Base-by-base conservation (phyloP, 2,888 invertebrate genomes). In the Eudemis profundana region DNA sequence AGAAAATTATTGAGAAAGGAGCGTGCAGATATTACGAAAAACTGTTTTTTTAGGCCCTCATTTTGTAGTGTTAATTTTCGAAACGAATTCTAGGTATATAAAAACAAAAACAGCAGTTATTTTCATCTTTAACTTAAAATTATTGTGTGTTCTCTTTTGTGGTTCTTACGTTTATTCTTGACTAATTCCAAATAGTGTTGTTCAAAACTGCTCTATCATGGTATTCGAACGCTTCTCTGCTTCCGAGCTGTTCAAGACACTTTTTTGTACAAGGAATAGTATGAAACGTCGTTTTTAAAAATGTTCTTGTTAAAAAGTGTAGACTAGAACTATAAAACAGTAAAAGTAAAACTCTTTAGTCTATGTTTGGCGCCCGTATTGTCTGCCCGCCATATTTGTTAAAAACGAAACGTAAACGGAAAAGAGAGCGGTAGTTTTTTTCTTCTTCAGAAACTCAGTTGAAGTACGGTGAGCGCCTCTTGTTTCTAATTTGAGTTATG, bases 381-480 rank as follows among this genome's bases (percentile, higher is more conserved):
- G 66, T 63, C 67, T 71, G 69, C 65, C 60, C 86, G 90, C 88
- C 88, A 89, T 89, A 81, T 87, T 88, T 79, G 76, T 75, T 85
- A 78, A 83, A 87, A 86, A 85, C 86, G 86, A 87, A 86, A 87
- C 87, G 86, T 82, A 85, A 88, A 83, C 86, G 85, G 85, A 85
- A 85, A 85, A 86, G 87, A 86, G 87, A 89, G 85, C 83, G 81
- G 83, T 77, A 72, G 80, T 70, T 69, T 64, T 69, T 78, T 77
- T n/a, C n/a, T n/a, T n/a, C n/a, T 74, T 62, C 73, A 72, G 70
- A 73, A 73, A 72, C 77, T 69, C 73, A 72, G 70, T 73, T 73
- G 78, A 79, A 81, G 79, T 84, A 73, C 74, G 71, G 76, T 74
- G 70, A 68, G 72, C 71, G 68, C 73, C 65, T 72, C 78, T 72